A percentile compares a stretch with the other conserved stretches of the same genome.
These are phyloP conservation scores for Alectura lathami DNA, from an alignment of 2,113 vertebrate species.

Conservation along the genomic window DNA sequence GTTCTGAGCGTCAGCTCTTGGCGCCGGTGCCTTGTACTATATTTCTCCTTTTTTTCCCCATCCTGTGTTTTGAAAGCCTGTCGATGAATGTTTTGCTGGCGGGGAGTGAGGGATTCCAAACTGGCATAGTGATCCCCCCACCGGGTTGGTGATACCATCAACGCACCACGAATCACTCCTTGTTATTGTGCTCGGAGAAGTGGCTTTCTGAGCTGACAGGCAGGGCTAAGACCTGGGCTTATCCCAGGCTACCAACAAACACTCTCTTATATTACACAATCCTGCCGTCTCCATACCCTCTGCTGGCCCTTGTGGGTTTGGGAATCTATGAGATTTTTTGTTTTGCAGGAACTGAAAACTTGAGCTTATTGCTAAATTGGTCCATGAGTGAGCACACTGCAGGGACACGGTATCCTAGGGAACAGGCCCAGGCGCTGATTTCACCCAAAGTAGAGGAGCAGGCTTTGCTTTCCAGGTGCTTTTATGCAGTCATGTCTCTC, in stretches of 20 bases:
- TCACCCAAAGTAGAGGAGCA: background rate
- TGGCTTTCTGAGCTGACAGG: background rate
- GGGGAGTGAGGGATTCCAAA: background rate
- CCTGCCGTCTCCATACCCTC: background rate
- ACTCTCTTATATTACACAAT: background rate
- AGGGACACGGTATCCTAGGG: background rate
- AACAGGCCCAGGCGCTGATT: background rate
- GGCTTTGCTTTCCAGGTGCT: background rate
- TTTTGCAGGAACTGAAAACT: conserved; percentile 31
- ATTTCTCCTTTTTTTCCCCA: background rate
- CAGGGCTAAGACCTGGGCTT: background rate
- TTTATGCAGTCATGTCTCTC: background rate
- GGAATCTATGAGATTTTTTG: background rate
- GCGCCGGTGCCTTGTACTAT: rapidly evolving
- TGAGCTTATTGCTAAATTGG: background rate
- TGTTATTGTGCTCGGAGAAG: background rate
- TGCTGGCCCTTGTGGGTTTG: background rate
- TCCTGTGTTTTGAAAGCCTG: background rate
- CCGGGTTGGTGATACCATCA: background rate
- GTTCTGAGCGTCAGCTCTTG: background rate
- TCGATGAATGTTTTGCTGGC: background rate
- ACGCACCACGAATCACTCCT: background rate
- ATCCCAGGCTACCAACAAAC: background rate
- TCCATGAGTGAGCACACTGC: background rate
- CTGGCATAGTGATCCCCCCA: rapidly evolving